These are phyloP conservation scores for Morbakka virulenta DNA, from an alignment of 30 jellyfish, hydroid and myxozoan species.

Conservation along the genomic window DNA sequence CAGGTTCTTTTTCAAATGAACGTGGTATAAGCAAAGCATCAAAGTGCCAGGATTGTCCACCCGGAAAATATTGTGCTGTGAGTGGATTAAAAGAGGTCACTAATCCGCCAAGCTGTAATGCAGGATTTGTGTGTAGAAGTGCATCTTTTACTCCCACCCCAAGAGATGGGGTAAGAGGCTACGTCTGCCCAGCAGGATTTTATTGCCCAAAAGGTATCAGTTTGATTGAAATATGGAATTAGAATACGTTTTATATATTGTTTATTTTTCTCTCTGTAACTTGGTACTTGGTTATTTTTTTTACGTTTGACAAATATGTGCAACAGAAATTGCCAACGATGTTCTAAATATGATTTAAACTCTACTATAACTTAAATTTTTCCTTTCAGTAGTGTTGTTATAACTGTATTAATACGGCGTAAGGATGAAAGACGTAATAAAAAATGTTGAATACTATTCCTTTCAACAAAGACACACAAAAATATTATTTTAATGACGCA, in stretches of 20 bases:
- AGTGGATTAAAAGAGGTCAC: conserved; percentile 63
- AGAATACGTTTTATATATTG: not conserved
- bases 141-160: conserved; percentile 90
- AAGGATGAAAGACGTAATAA: too few relatives aligned
- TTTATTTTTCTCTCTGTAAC: not conserved
- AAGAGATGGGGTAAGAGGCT: conserved; percentile 75
- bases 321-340: too few relatives aligned
- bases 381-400: too few relatives aligned
- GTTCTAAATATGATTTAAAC: too few relatives aligned
- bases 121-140: conserved; percentile 86
- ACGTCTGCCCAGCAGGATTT: conserved; percentile 82
- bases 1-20: conserved; percentile 78
- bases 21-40: conserved; percentile 54
- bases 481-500: too few relatives aligned
- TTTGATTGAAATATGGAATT: not conserved
- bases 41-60: conserved; percentile 89
- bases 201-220: conserved; percentile 93
- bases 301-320: too few relatives aligned
- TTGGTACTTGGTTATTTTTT: not conserved
- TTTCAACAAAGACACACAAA: too few relatives aligned
- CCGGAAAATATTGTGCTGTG: conserved; percentile 88
- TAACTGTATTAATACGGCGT: too few relatives aligned
- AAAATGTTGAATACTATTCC: too few relatives aligned
- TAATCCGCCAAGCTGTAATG: conserved; percentile 86
- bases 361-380: too few relatives aligned